Percentiles rank a stretch among this genome's conserved stretches.
These are phyloP conservation scores for Pithys albifrons DNA, from an alignment of 2,113 vertebrate species.

Conservation along the genomic window DNA sequence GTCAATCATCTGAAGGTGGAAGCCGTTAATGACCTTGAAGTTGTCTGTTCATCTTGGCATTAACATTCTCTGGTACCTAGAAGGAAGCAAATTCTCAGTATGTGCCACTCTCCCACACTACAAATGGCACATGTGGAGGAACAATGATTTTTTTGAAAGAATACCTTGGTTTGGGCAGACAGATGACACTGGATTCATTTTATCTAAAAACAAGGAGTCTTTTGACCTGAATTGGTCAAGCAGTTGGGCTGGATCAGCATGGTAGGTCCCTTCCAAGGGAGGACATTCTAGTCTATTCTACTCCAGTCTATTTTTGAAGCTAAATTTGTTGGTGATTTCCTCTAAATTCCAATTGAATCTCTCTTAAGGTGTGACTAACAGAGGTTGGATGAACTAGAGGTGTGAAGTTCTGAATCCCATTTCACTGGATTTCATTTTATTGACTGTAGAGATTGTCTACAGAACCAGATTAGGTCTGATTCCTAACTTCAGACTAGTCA, in stretches of 20 bases:
- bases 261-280: background rate
- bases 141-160: background rate
- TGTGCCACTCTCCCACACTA: background rate
- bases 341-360: background rate
- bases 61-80: background rate
- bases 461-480: background rate
- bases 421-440: background rate
- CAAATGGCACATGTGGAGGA: background rate
- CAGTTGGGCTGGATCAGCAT: accelerated
- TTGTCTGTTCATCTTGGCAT: background rate
- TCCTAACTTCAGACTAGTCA: background rate
- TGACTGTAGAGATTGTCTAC: background rate
- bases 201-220: background rate
- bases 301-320: background rate
- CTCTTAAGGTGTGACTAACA: background rate
- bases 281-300: background rate
- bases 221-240: background rate
- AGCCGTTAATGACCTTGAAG: background rate
- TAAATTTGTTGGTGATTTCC: background rate
- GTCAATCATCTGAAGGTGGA: background rate
- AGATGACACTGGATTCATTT: background rate
- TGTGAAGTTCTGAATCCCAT: background rate
- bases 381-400: background rate
- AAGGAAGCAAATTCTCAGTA: background rate
- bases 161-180: background rate